A percentile compares a stretch with the other conserved stretches of the same genome.
These are phyloP conservation scores for Lutjanus erythropterus DNA, from an alignment of 2,113 vertebrate genomes.

Conservation along the genomic window DNA sequence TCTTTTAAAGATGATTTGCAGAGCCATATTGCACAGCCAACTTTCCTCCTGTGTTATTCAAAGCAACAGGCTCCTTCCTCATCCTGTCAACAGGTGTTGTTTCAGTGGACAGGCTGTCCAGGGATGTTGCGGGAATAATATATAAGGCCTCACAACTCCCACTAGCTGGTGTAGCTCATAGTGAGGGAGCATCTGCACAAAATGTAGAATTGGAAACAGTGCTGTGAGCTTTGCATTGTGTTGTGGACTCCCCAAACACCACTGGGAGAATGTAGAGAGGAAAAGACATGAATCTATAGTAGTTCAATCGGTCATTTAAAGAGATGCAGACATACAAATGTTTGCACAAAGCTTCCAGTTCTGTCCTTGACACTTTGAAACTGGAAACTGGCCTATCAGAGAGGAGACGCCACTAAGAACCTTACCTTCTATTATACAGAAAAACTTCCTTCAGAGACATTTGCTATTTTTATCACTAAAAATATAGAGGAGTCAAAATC, in stretches of 20 bases:
- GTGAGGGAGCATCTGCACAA: not conserved
- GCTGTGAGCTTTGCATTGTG: not conserved
- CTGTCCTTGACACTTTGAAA: not conserved
- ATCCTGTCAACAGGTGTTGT: slow-evolving; percentile 43
- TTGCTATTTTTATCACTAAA: slow-evolving; percentile 14
- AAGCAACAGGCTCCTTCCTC: slow-evolving; percentile 22
- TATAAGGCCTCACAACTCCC: slow-evolving; percentile 13
- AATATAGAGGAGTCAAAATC: slow-evolving; percentile 26
- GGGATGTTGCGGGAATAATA: slow-evolving; percentile 7
- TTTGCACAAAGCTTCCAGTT: not conserved
- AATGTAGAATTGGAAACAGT: not conserved
- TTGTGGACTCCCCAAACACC: not conserved
- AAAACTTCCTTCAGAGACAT: slow-evolving; percentile 11
- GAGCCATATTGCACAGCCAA: slow-evolving; percentile 9
- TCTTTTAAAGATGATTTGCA: slow-evolving; percentile 40
- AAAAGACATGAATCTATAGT: not conserved
- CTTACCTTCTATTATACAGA: not conserved
- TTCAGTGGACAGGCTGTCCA: slow-evolving; percentile 26
- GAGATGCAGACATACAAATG: not conserved
- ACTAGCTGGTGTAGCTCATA: not conserved
- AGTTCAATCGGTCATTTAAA: not conserved
- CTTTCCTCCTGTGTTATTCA: not conserved
- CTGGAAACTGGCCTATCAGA: not conserved
- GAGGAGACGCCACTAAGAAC: not conserved
- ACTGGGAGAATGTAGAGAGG: not conserved